phyloP scores from a whole-genome alignment of 2,888 invertebrate species.

The Sesia apiformis region DNA sequence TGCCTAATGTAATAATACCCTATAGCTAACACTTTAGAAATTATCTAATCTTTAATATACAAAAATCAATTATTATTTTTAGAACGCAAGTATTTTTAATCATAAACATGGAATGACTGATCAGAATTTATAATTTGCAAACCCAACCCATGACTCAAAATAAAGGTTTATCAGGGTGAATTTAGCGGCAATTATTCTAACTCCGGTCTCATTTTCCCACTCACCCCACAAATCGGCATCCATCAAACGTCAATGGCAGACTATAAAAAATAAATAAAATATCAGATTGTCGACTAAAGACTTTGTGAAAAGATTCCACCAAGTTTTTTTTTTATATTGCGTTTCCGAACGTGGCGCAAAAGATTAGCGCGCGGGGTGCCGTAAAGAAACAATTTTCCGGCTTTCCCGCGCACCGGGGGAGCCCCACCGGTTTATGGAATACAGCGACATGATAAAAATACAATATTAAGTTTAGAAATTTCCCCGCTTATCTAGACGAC shows the following conservation, averaged over 20 bases:
- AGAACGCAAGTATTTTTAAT: too few species aligned
- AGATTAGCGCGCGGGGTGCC: constrained; percentile 67
- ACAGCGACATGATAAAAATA: constrained; percentile 63
- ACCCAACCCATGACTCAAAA: not conserved
- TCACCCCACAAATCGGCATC: constrained; percentile 35
- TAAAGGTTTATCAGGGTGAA: constrained; percentile 5
- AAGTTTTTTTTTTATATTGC: constrained; percentile 12
- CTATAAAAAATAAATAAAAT: constrained; percentile 64
- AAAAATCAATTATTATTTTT: too few species aligned
- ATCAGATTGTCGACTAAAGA: constrained; percentile 43
- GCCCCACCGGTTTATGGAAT: constrained; percentile 44
- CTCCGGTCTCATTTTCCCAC: constrained; percentile 22
- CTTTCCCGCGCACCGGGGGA: constrained; percentile 45
- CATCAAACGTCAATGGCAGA: constrained; percentile 59
- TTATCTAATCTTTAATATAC: too few species aligned
- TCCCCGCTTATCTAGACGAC: not conserved
- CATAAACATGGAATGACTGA: too few species aligned
- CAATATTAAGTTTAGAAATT: constrained; percentile 13
- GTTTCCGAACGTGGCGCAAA: constrained; percentile 20
- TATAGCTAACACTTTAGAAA: too few species aligned
- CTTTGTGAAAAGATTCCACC: constrained; percentile 24
- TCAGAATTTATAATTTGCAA: not conserved
- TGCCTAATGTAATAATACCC: too few species aligned
- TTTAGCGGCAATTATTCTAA: constrained; percentile 38
- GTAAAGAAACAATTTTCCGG: constrained; percentile 72